Percentiles rank a stretch among this genome's conserved stretches.
Evolutionary conservation across 2,113 vertebrate species (phyloP).

Genomic region (Daubentonia madagascariensis): DNA sequence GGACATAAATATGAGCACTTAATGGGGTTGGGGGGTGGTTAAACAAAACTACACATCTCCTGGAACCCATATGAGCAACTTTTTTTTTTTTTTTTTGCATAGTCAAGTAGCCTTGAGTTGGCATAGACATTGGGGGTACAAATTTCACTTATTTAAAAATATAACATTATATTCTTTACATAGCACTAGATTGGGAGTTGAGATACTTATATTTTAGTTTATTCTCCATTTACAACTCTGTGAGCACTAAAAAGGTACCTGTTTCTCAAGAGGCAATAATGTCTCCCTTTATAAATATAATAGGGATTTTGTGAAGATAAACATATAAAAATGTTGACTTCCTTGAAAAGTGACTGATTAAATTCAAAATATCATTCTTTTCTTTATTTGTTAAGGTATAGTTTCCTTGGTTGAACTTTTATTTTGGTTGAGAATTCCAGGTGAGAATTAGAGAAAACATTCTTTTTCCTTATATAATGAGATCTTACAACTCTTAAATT

Average conservation of each 20-base stretch:
- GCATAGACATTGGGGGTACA: neutral
- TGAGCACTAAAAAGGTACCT: neutral
- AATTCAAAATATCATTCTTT: slow-evolving; percentile 11
- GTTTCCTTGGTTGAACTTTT: neutral
- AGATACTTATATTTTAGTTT: neutral
- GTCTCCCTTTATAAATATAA: neutral
- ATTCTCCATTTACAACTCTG: neutral
- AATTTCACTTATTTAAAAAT: neutral
- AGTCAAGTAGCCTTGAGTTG: neutral
- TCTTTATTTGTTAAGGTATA: neutral
- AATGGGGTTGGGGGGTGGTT: neutral
- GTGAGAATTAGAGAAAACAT: neutral
- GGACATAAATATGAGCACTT: neutral
- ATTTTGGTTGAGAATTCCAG: neutral
- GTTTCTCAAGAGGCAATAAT: neutral
- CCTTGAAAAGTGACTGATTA: neutral
- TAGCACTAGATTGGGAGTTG: neutral
- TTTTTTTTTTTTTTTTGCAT: neutral
- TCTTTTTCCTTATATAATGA: neutral
- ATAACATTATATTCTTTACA: neutral
- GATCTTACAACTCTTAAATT: neutral
- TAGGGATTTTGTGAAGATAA: neutral
- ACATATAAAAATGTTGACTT: neutral
- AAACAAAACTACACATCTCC: neutral
- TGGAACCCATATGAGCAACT: neutral